Evolutionary conservation across 2,888 invertebrate species (phyloP).

Genomic region (Brenthis ino): DNA sequence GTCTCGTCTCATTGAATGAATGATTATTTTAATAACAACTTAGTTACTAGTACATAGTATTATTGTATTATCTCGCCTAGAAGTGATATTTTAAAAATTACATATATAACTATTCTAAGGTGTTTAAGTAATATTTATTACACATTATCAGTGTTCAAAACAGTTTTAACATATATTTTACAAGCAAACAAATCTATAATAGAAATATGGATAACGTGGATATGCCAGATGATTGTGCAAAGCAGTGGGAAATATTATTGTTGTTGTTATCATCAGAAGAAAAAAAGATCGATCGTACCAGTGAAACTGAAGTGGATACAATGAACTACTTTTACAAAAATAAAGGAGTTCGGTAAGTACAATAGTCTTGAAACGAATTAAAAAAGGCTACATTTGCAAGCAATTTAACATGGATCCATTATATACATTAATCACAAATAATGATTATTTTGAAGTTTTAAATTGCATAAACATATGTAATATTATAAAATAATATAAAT

Average conservation of each 20-base stretch:
- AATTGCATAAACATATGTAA: not conserved
- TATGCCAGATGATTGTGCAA: constrained; percentile 65
- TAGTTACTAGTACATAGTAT: too few species aligned
- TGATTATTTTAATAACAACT: not conserved
- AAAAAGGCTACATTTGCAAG: not conserved
- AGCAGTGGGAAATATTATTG: constrained; percentile 74
- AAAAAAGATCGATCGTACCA: constrained; percentile 68
- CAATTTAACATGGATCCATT: not conserved
- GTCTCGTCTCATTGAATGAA: not conserved
- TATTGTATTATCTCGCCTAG: too few species aligned
- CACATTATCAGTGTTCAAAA: not conserved
- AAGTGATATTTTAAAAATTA: too few species aligned
- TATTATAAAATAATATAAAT: not conserved
- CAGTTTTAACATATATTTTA: not conserved
- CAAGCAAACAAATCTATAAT: not conserved
- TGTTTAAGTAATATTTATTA: not conserved
- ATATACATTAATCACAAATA: not conserved
- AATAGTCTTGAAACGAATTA: not conserved
- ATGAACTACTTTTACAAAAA: constrained; percentile 69
- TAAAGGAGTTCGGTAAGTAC: constrained; percentile 63
- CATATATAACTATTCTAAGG: too few species aligned
- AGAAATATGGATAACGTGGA: constrained; percentile 54
- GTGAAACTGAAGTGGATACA: constrained; percentile 66
- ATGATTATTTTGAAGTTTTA: not conserved
- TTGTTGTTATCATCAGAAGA: constrained; percentile 70